A percentile compares a stretch with the other conserved stretches of the same genome.
phyloP scores from a whole-genome alignment of 2,113 vertebrate genomes.

The Microtus ochrogaster region DNA sequence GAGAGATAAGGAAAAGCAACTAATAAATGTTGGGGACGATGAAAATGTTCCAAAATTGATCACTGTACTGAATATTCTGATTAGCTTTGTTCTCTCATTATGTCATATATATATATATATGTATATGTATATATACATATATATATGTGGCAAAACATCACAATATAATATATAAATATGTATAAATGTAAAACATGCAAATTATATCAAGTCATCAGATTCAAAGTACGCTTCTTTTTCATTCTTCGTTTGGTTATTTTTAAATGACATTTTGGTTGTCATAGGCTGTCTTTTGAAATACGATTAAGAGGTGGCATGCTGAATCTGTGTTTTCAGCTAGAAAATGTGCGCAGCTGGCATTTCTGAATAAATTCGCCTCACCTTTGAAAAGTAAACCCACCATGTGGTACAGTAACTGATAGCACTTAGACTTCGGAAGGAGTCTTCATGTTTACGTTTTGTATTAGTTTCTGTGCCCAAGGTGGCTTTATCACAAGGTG shows the following conservation, averaged over 20 bases:
- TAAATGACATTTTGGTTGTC: not conserved
- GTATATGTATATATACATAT: not conserved
- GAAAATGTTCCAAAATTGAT: not conserved
- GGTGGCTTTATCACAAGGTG: not conserved
- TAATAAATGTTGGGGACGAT: not conserved
- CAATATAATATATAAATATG: not conserved
- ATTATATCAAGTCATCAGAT: not conserved
- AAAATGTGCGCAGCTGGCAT: not conserved
- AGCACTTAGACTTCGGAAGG: not conserved
- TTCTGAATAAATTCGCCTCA: not conserved
- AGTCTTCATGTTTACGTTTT: not conserved
- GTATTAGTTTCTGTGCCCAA: not conserved
- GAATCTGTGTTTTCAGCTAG: not conserved
- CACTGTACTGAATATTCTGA: not conserved
- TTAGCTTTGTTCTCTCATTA: not conserved
- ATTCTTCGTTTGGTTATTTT: not conserved
- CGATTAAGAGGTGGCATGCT: not conserved
- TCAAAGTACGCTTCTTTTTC: slow-evolving; percentile 12
- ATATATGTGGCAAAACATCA: not conserved
- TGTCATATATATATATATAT: not conserved
- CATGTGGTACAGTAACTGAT: not conserved
- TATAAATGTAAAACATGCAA: not conserved
- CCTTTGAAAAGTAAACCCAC: not conserved
- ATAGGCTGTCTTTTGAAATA: not conserved
- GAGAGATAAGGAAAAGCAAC: not conserved